These are phyloP conservation scores for Mungos mungo DNA, from an alignment of 2,113 vertebrate genomes.

Conservation along the genomic window DNA sequence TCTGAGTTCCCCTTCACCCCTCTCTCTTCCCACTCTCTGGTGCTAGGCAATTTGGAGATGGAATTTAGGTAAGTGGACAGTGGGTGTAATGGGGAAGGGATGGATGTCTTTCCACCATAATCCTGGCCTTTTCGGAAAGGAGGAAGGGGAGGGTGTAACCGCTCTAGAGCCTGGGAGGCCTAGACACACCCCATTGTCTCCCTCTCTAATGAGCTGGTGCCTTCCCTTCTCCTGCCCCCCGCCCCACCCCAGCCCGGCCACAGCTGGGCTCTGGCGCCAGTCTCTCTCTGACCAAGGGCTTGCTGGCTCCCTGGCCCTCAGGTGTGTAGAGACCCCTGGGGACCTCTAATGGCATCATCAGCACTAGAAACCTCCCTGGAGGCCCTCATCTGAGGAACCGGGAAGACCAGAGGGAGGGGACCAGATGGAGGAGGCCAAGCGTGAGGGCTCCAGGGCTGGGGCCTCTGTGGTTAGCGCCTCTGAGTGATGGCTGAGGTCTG, in stretches of 20 bases:
- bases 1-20: background rate
- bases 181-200: slow-evolving; percentile 49
- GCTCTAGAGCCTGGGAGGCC: background rate
- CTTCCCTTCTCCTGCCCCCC: slow-evolving; percentile 47
- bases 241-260: slow-evolving; percentile 12
- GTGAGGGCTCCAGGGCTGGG: background rate
- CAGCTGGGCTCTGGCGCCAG: slow-evolving; percentile 70
- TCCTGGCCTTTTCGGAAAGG: background rate
- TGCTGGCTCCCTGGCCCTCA: slow-evolving; percentile 28
- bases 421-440: background rate
- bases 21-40: background rate
- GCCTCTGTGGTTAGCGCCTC: background rate
- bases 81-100: background rate
- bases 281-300: background rate
- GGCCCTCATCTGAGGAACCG: background rate
- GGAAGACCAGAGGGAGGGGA: background rate
- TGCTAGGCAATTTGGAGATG: background rate
- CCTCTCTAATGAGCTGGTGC: slow-evolving; percentile 9
- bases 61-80: background rate
- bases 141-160: background rate
- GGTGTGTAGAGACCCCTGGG: slow-evolving; percentile 28
- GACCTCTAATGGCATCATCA: slow-evolving; percentile 59
- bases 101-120: background rate
- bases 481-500: background rate
- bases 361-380: slow-evolving; percentile 9